Percentiles rank a stretch among this genome's conserved stretches.
phyloP scores from a whole-genome alignment of 2,113 vertebrate genomes.

The Circaetus cinerascens region DNA sequence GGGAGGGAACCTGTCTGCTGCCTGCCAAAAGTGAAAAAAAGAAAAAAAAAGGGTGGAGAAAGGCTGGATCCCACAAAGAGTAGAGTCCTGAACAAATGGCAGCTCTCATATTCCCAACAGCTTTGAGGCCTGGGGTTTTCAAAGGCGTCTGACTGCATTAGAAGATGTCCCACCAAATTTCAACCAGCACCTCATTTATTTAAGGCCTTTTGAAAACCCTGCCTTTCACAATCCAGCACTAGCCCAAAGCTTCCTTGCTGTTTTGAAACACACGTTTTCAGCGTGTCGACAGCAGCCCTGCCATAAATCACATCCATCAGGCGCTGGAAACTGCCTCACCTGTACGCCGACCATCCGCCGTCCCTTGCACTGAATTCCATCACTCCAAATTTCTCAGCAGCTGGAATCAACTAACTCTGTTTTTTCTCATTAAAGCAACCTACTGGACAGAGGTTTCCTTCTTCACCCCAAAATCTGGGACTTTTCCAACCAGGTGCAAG shows the following conservation, averaged over 20 bases:
- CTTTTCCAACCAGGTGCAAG: slow-evolving; percentile 17
- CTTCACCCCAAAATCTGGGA: not conserved
- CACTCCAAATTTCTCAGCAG: not conserved
- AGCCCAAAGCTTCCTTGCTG: slow-evolving; percentile 1
- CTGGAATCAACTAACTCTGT: not conserved
- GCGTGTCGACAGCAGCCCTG: not conserved
- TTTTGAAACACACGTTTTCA: not conserved
- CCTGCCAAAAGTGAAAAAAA: not conserved
- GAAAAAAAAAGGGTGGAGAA: not conserved
- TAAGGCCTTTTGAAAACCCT: slow-evolving; percentile 10
- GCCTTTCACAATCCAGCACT: not conserved
- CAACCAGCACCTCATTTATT: slow-evolving; percentile 25
- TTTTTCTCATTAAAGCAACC: not conserved
- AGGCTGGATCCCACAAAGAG: not conserved
- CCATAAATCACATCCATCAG: not conserved
- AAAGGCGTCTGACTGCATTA: not conserved
- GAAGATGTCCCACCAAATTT: slow-evolving; percentile 1
- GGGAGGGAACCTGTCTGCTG: not conserved
- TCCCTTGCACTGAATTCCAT: slow-evolving; percentile 1
- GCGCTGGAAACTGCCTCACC: not conserved
- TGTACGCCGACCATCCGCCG: not conserved
- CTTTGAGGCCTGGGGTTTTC: not conserved
- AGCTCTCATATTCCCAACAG: not conserved
- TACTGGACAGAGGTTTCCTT: slow-evolving; percentile 31
- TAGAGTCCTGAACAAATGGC: not conserved